Base-by-base conservation (phyloP, 2,888 invertebrate genomes). In the Acronicta aceris region DNA sequence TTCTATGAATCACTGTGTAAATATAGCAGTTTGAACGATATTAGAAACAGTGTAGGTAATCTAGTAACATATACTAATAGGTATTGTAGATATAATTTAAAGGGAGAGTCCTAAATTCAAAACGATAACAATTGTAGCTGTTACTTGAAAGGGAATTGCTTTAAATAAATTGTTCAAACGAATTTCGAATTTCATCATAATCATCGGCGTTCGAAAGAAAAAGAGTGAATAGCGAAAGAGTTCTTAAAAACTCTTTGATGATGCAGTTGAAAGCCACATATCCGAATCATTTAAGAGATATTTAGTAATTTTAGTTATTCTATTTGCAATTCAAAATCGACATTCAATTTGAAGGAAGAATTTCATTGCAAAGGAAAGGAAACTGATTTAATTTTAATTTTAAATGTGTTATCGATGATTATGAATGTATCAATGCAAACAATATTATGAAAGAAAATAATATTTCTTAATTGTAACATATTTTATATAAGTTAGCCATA, bases 1-100 rank as follows among this genome's bases (percentile, higher is more conserved):
- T 73, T 71, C 63, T 74, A 75, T 83, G 79, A 84, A 74, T 84
- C 82, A 81, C 76, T 65, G 47, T 64, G 51, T 67, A 58, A 74
- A 71, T 55, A 49, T 46, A 74, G 17, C 16, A 43, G 51, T 62
- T 58, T 49, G 17, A 73, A 45, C 16, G 41, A 52, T 64, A 74
- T 74, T 58, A 58, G 58, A 70, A 70, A 63, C 17, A 55, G 50
- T 53, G 25, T 42, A 57, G 41, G 48, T 61, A 53, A 62, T 62
- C 41, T 68, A 36, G 56, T 57, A 13, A 36, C 25, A 56, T 30
- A 46, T 3, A 50, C 41, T 61, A 6, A 50, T 15, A 17, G 30
- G 52, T 8, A 48, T 54, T 46, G 25, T 21, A 57, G 42, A 53
- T 46, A 43, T 47, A 50, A 50, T 46, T 38, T 48, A 30, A 48